phyloP scores from a whole-genome alignment of 2,888 invertebrate species.

The Tenthredo amoena region DNA sequence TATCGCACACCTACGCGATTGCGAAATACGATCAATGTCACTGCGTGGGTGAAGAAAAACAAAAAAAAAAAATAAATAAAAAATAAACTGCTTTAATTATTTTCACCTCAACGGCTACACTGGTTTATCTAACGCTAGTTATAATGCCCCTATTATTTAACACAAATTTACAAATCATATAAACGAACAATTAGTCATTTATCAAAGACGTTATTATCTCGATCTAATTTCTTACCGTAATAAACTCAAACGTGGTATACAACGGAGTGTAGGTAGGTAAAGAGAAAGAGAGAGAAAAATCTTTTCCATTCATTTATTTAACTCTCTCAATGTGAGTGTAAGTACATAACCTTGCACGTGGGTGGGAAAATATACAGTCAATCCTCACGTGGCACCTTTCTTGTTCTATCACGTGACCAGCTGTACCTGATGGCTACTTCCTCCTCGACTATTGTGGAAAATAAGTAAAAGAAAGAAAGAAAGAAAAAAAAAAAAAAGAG shows the following conservation, averaged over 20 bases:
- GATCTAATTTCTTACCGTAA: background rate
- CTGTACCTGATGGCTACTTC: constrained; percentile 13
- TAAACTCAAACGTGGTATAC: too few species aligned
- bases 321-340: background rate
- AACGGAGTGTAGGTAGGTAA: too few species aligned
- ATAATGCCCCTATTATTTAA: background rate
- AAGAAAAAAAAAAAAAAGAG: background rate
- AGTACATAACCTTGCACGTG: background rate
- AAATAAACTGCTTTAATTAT: background rate
- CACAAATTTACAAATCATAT: background rate
- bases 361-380: background rate
- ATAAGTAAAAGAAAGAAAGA: background rate
- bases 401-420: background rate
- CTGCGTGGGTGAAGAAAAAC: background rate
- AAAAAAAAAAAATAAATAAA: background rate
- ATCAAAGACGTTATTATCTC: background rate
- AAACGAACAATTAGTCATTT: background rate
- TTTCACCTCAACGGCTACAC: background rate
- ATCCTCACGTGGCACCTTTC: constrained; percentile 17
- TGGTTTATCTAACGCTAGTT: background rate
- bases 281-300: background rate
- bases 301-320: background rate
- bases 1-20: background rate
- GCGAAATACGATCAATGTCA: constrained; percentile 14
- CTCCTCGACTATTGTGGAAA: background rate